Base-by-base conservation (phyloP, 2,113 vertebrate genomes). In the Morone chrysops region DNA sequence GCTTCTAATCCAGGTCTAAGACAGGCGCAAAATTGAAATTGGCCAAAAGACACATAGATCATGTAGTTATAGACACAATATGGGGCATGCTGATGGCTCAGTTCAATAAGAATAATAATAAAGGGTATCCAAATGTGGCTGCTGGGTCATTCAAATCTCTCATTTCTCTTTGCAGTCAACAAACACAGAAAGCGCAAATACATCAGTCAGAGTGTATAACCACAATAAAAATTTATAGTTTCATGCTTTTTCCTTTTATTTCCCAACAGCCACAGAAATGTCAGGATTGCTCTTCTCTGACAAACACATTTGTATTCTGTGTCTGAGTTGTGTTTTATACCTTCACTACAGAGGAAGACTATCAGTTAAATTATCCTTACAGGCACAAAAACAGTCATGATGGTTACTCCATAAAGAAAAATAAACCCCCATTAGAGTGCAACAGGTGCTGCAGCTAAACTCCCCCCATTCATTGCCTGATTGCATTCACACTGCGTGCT, bases 361-460 rank as follows among this genome's bases (percentile, higher is more conserved):
- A 12, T n/a, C 69, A 18, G 25, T 36, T 45, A 40, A 38, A 50
- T 8, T 43, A 11, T 56, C 38, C 9, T 50, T 38, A 22, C 40
- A 18, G 16, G 6, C 18, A 56, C 25, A 25, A 5, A 18, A 36
- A 2, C 10, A 31, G 13, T 71, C 17, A 20, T 22, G 18, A 14
- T 31, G 50, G 48, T 56, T 17, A 0, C 36, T 48, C 16, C 25
- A 77, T 48, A 1, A 12, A 38, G 41, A 53, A 12, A 40, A 10
- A 17, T 18, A 13, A 7, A 13, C 9, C 8, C 5, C 10, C 25
- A 18, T 8, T 18, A 57, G 10, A 43, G 65, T 20, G 48, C 84
- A 87, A 88, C 86, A 90, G 68, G 88, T 83, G 79, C 17, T 41
- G 1, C 12, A 61, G 60, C 22, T 22, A 22, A 20, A 48, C 31